Evolutionary conservation across 2,888 invertebrate species (phyloP).

Genomic region (Smittia sp.): DNA sequence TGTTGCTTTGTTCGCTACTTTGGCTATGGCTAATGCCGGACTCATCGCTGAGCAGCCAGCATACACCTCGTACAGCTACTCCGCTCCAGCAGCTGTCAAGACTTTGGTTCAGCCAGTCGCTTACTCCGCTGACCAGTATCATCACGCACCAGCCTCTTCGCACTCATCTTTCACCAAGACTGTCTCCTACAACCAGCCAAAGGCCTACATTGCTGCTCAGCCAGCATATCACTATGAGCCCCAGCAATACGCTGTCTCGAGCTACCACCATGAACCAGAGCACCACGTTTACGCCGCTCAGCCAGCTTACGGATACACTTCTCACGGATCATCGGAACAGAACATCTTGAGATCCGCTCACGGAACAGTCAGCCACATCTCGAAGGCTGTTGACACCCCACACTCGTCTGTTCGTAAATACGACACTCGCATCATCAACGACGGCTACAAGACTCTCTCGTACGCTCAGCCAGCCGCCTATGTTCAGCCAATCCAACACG

Average conservation of each 20-base stretch:
- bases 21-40: slow-evolving; percentile 46
- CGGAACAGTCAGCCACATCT: slow-evolving; percentile 42
- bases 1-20: slow-evolving; percentile 44
- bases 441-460: slow-evolving; percentile 21
- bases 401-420: slow-evolving; percentile 42
- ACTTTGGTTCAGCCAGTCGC: slow-evolving; percentile 11
- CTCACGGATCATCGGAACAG: slow-evolving; percentile 38
- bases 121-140: slow-evolving; percentile 12
- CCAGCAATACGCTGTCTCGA: not conserved
- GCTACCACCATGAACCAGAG: slow-evolving; percentile 28
- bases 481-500: not conserved
- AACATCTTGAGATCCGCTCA: slow-evolving; percentile 34
- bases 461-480: slow-evolving; percentile 28
- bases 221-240: slow-evolving; percentile 28
- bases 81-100: slow-evolving; percentile 29
- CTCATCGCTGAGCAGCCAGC: slow-evolving; percentile 42
- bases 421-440: slow-evolving; percentile 38
- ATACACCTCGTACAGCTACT: not conserved
- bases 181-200: slow-evolving; percentile 31
- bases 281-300: not conserved
- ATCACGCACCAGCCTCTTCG: not conserved
- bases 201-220: slow-evolving; percentile 1
- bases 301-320: slow-evolving; percentile 6
- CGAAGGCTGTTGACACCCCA: slow-evolving; percentile 42
- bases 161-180: slow-evolving; percentile 15